A percentile compares a stretch with the other conserved stretches of the same genome.
Conservation (phyloP, 2,888 invertebrate species). For the Melinaea menophilus region DNA sequence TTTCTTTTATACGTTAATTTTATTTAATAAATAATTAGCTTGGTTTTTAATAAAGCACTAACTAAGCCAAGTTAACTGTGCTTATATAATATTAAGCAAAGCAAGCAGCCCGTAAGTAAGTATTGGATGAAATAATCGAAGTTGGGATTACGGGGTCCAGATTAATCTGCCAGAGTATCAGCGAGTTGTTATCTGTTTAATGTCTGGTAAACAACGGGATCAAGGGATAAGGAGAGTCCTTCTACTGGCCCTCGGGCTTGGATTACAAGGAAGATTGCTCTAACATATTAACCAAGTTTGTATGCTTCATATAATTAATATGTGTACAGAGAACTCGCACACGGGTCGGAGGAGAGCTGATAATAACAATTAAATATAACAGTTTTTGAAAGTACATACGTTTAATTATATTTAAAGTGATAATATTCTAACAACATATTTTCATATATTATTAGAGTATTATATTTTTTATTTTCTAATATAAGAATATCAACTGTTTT, state of each 20-base stretch:
- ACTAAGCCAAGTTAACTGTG: slow-evolving; percentile 12
- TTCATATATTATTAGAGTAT: too few relatives aligned
- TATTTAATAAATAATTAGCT: not conserved
- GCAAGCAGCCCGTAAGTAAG: slow-evolving; percentile 57
- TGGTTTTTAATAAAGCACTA: not conserved
- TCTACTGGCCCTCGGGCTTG: slow-evolving; percentile 73
- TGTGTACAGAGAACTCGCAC: not conserved
- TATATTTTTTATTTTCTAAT: too few relatives aligned
- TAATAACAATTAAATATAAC: not conserved
- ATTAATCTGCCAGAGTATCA: slow-evolving; percentile 74
- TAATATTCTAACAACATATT: too few relatives aligned
- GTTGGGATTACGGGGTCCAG: slow-evolving; percentile 71
- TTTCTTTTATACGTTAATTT: not conserved
- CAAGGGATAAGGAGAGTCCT: slow-evolving; percentile 77
- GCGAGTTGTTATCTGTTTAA: slow-evolving; percentile 79
- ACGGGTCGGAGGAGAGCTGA: not conserved
- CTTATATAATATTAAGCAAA: slow-evolving; percentile 35
- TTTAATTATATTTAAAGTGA: too few relatives aligned
- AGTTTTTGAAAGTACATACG: too few relatives aligned
- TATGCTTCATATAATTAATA: slow-evolving; percentile 26
- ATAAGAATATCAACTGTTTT: too few relatives aligned
- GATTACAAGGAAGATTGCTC: slow-evolving; percentile 71
- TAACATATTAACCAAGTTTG: slow-evolving; percentile 42
- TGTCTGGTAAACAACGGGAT: slow-evolving; percentile 79
- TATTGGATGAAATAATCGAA: slow-evolving; percentile 78